Conservation (phyloP, 92 coral and sea anemone species). For the Parazoanthus darwini region DNA sequence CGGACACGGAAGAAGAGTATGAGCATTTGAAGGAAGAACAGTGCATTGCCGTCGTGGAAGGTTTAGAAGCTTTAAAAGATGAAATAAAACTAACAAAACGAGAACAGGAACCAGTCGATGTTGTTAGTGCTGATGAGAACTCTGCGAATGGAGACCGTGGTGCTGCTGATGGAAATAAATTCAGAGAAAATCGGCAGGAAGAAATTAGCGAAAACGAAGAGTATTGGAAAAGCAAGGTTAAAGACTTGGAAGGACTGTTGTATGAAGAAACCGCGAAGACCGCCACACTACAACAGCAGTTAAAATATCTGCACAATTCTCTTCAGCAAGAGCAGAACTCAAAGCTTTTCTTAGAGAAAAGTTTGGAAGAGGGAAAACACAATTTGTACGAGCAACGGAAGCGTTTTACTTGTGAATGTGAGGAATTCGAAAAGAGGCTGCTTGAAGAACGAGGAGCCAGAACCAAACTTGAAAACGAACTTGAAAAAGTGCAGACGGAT, state of each 20-base stretch:
- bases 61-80: background rate
- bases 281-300: conserved; percentile 50
- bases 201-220: background rate
- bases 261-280: conserved; percentile 40
- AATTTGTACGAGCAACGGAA: conserved; percentile 68
- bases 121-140: background rate
- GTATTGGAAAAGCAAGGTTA: conserved; percentile 10
- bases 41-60: background rate
- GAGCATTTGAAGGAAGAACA: conserved; percentile 30
- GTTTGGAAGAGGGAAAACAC: conserved; percentile 61
- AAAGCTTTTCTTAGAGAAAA: conserved; percentile 46
- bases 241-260: conserved; percentile 22
- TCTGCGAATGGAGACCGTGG: background rate
- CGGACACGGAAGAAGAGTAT: conserved; percentile 34
- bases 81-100: background rate
- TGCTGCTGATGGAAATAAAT: background rate
- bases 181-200: background rate
- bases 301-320: conserved; percentile 44
- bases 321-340: conserved; percentile 47
- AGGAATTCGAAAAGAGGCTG: conserved; percentile 78
- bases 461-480: conserved; percentile 59
- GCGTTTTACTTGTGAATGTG: conserved; percentile 76
- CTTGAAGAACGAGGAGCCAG: conserved; percentile 78
- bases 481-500: conserved; percentile 46
- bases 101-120: background rate